Evolutionary conservation across 2,797 vertebrate species (phyloP), one percentile per base, ranked within the genome.

Genomic region (Naso thynnoides): DNA sequence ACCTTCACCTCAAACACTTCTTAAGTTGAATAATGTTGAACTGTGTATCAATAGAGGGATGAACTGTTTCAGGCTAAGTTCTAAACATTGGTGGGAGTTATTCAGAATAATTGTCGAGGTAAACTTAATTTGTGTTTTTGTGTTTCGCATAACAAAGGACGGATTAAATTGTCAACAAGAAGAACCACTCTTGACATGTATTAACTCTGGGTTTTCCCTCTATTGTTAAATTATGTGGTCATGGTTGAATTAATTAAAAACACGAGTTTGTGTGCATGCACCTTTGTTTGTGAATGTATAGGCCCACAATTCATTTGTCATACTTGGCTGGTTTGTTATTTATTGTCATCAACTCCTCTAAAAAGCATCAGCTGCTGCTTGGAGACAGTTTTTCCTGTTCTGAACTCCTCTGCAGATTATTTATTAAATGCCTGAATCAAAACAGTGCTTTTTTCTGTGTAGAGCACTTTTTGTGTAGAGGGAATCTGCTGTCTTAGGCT

Each of bases 311-410:
- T 73, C 39, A 83, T 88, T 83, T 84, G 79, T 84, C 76, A 85
- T 69, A 78, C 80, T 86, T 73, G 54, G 54, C 52, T 83, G 63
- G 54, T 88, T 87, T 85, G 45, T 82, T 77, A 56, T 86, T 83
- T 59, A 57, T 71, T 63, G 78, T 82, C 78, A 70, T 65, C 49
- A 79, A 31, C 60, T 79, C 79, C 1, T 59, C 8, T 1, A 56
- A 67, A 59, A 67, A 54, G 33, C 10, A 53, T 47, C 29, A 48
- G 75, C 68, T 57, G 47, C 26, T 54, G 58, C 31, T 55, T 5
- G 0, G 59, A 60, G 36, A 56, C 29, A 38, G 49, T 33, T 70
- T 75, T 64, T 19, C 42, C 18, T 44, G 8, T 58, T 56, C 42
- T 10, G 38, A 73, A 50, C 53, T 69, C 36, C 36, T 44, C 42